Evolutionary conservation across 2,888 invertebrate genomes (phyloP).

Genomic region (Megastigmus dorsalis): DNA sequence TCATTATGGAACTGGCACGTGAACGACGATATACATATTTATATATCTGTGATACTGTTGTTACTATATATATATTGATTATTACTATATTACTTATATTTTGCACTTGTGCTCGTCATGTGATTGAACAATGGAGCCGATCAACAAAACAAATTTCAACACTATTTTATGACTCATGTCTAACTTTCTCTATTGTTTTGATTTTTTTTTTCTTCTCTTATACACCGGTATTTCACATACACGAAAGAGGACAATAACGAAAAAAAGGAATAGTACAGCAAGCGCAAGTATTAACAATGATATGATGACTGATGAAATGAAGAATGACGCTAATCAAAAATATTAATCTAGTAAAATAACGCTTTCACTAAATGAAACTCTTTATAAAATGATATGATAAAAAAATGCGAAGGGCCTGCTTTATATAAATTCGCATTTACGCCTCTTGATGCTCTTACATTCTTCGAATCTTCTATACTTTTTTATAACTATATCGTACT

Average conservation of each 20-base stretch:
- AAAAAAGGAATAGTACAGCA: constrained; percentile 15
- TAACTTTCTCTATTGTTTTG: not conserved
- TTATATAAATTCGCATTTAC: constrained; percentile 42
- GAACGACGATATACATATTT: constrained; percentile 27
- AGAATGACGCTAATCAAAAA: constrained; percentile 30
- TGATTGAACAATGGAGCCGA: constrained; percentile 24
- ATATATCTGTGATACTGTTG: constrained; percentile 33
- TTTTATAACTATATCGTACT: constrained; percentile 40
- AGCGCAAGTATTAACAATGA: constrained; percentile 13
- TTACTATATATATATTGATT: constrained; percentile 22
- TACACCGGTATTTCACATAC: not conserved
- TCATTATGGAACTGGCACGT: constrained; percentile 10
- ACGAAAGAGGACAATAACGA: constrained; percentile 2
- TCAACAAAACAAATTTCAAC: constrained; percentile 13
- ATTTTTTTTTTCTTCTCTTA: constrained; percentile 17
- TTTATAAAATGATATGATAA: constrained; percentile 19
- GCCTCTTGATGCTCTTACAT: constrained; percentile 44
- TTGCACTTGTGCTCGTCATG: constrained; percentile 30
- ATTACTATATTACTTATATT: constrained; percentile 17
- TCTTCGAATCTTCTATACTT: constrained; percentile 35
- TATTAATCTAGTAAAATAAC: constrained; percentile 35
- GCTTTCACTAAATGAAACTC: constrained; percentile 32
- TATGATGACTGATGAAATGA: constrained; percentile 7
- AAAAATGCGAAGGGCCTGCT: constrained; percentile 48
- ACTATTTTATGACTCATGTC: not conserved